Evolutionary conservation across 2,113 vertebrate species (phyloP).

Genomic region (Malurus elegans): DNA sequence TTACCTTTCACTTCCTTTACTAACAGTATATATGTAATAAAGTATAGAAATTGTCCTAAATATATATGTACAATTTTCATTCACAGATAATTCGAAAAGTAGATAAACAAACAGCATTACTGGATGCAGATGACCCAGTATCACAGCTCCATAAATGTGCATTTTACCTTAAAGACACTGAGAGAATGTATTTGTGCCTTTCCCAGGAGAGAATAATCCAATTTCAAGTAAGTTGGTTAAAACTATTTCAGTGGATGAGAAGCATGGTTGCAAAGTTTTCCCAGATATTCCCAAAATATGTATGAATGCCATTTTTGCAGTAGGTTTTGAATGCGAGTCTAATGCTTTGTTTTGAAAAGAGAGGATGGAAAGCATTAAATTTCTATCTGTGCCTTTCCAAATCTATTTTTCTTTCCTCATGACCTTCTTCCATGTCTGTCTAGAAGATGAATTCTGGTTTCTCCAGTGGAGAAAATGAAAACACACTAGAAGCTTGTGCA

Average conservation of each 20-base stretch:
- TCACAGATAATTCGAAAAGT: conserved; percentile 97
- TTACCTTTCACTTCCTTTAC: neutral
- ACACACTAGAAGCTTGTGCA: neutral
- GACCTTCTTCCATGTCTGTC: neutral
- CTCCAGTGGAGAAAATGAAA: neutral
- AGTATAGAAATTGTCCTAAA: neutral
- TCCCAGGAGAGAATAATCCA: conserved; percentile 99
- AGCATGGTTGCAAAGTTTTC: rapidly evolving
- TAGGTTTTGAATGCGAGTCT: neutral
- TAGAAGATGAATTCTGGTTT: neutral
- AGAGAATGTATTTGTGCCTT: conserved; percentile 99
- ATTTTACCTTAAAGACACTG: conserved; percentile 99
- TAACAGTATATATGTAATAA: neutral
- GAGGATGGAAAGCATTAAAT: neutral
- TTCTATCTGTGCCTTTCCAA: neutral
- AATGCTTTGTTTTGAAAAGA: neutral
- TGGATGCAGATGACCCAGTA: conserved; percentile 97
- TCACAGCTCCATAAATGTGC: conserved; percentile 99
- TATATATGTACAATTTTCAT: neutral
- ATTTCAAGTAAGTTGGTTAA: conserved; percentile 88
- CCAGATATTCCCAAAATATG: neutral
- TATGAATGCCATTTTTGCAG: neutral
- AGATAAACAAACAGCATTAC: conserved; percentile 96
- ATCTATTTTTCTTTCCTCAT: neutral
- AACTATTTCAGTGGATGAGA: neutral